Percentiles rank a stretch among this genome's conserved stretches.
These are phyloP conservation scores for Dysidea cf. avara DNA, from an alignment of 37 sponge, comb jelly and placozoan species.

Conservation along the genomic window DNA sequence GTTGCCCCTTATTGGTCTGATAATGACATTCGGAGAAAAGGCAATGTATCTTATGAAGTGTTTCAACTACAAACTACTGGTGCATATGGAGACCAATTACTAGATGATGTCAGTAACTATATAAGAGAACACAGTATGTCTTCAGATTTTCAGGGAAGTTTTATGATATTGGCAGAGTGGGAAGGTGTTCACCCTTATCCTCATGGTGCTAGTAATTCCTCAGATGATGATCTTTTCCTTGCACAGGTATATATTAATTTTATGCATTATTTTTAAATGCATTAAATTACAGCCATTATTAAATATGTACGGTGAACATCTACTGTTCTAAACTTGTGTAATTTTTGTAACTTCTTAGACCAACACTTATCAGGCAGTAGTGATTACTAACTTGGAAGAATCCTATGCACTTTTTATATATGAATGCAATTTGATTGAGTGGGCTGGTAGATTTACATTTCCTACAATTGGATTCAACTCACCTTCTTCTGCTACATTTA, in stretches of 20 bases:
- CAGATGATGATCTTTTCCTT: too few species aligned
- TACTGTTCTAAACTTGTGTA: too few species aligned
- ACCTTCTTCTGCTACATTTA: conserved; percentile 11
- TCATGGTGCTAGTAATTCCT: too few species aligned
- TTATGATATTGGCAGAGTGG: conserved; percentile 63
- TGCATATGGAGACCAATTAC: not conserved
- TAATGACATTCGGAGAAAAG: conserved; percentile 39
- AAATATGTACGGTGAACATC: too few species aligned
- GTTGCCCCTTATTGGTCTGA: conserved; percentile 78
- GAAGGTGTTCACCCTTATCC: not conserved
- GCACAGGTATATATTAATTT: too few species aligned
- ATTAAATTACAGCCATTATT: too few species aligned
- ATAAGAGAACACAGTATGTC: not conserved
- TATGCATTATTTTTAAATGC: too few species aligned
- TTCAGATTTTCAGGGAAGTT: conserved; percentile 25
- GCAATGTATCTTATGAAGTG: conserved; percentile 48
- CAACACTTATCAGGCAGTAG: conserved; percentile 27
- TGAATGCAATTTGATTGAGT: conserved; percentile 7
- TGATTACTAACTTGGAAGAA: conserved; percentile 22
- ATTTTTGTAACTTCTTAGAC: conserved; percentile 6
- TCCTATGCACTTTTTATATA: conserved; percentile 36
- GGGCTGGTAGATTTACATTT: conserved; percentile 11
- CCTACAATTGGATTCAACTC: conserved; percentile 29
- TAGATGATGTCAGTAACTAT: conserved; percentile 23
- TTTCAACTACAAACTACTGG: conserved; percentile 1